Conservation (phyloP, 2,113 vertebrate genomes). For the Cottus gobio region DNA sequence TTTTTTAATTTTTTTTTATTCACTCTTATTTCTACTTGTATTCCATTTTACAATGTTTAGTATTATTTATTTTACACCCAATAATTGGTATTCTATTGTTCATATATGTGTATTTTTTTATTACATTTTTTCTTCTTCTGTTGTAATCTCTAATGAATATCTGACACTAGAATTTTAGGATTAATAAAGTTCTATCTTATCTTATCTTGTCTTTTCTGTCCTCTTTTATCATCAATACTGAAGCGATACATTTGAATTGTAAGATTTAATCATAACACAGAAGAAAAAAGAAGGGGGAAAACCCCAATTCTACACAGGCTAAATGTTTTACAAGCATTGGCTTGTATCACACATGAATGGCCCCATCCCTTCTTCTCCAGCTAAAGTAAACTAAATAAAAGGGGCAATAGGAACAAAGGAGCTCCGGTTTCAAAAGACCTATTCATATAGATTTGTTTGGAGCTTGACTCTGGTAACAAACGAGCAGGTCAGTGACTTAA, state of each 20-base stretch:
- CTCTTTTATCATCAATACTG: not conserved
- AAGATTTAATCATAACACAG: not conserved
- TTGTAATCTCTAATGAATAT: not conserved
- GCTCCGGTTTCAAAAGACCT: conserved; percentile 31
- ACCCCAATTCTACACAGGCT: not conserved
- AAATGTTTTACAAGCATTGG: conserved; percentile 28
- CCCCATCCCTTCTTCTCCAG: not conserved
- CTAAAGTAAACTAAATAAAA: conserved; percentile 17
- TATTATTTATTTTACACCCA: not conserved
- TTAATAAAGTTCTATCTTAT: not conserved
- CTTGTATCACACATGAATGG: conserved; percentile 33
- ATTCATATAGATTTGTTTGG: conserved; percentile 44
- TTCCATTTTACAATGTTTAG: not conserved
- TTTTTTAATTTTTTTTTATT: no score
- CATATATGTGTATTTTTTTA: no score
- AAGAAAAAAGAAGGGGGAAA: not conserved
- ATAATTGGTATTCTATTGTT: not conserved
- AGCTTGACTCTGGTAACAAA: conserved; percentile 19
- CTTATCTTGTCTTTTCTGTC: not conserved
- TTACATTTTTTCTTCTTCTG: not conserved
- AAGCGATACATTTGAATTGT: not conserved
- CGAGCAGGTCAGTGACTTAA: conserved; percentile 45
- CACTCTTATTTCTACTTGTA: no score
- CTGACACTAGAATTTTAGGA: not conserved
- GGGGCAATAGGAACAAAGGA: conserved; percentile 33